A percentile compares a stretch with the other conserved stretches of the same genome.
These are phyloP conservation scores for Typhlomys cinereus DNA, from an alignment of 2,113 vertebrate genomes.

Conservation along the genomic window DNA sequence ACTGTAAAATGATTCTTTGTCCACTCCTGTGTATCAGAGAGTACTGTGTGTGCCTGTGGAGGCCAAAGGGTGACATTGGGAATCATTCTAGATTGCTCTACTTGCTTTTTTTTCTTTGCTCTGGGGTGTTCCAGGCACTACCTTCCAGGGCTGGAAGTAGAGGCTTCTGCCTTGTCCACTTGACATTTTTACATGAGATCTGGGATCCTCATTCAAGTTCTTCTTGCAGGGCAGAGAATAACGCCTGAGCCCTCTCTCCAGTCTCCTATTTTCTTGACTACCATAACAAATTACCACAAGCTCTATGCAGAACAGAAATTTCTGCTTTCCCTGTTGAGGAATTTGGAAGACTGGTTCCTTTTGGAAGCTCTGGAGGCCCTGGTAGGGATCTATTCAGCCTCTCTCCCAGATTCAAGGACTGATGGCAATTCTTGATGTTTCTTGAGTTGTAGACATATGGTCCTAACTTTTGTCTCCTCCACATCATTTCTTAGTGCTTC, in stretches of 20 bases:
- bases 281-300: background rate
- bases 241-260: no score
- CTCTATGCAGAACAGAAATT: background rate
- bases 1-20: background rate
- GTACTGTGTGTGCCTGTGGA: no score
- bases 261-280: slow-evolving; percentile 9
- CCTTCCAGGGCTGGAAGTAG: no score
- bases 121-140: no score
- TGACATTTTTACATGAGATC: no score
- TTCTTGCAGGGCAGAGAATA: no score
- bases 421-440: background rate
- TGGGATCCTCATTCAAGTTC: no score
- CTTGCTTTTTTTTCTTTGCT: no score
- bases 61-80: no score
- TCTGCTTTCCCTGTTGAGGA: background rate
- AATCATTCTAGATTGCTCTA: no score
- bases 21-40: background rate
- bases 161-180: no score
- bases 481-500: background rate
- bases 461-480: background rate
- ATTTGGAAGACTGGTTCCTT: background rate
- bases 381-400: accelerated
- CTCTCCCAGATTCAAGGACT: background rate
- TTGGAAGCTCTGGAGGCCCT: background rate
- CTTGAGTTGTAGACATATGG: background rate